Evolutionary conservation across 2,888 invertebrate species (phyloP), one percentile per base, ranked within the genome.

Genomic region (Pristionchus mayeri): DNA sequence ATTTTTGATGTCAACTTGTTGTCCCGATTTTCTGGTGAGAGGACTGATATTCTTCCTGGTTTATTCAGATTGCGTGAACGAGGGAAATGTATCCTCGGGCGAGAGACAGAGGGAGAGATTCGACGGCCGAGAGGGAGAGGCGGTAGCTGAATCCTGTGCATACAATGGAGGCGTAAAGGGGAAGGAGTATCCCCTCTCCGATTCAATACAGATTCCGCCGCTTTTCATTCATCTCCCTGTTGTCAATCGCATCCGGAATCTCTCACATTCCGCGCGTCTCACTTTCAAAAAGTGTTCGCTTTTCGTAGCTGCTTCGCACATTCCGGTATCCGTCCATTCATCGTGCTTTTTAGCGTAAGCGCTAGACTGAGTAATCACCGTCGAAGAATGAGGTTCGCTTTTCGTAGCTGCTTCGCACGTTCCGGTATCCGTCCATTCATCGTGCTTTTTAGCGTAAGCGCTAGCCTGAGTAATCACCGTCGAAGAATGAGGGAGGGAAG

Each of bases 61-160:
- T 71, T 71, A 24, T 71, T 44, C 71, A 71, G 71, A 71, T 71
- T 71, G 71, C 21, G 48, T 4, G 75, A 75, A 30, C 16, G 50
- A 50, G 30, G n/a, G 76, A 50, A 30, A 21, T 44, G 76, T 6
- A 48, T 16, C 27, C 18, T 13, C 6, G 75, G 27, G 71, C 3
- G 48, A 76, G 40, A 67, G 18, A 34, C 7, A 21, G 37, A 24
- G 40, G n/a, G 71, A 37, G 71, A 76, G 76, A 76, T 50, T 27
- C 24, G 24, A 63, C 11, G n/a, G 63, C 27, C 30, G 63, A 63
- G 63, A 63, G 27, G n/a, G n/a, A n/a, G n/a, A 37, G n/a, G 57
- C 37, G 67, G 67, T 67, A 67, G 71, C 71, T 71, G 71, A 71
- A 71, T 71, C 71, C 71, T 71, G 71, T 71, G 71, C 71, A 71